Conservation (phyloP, 2,888 invertebrate species). For the Acrocyrtus sp. region DNA sequence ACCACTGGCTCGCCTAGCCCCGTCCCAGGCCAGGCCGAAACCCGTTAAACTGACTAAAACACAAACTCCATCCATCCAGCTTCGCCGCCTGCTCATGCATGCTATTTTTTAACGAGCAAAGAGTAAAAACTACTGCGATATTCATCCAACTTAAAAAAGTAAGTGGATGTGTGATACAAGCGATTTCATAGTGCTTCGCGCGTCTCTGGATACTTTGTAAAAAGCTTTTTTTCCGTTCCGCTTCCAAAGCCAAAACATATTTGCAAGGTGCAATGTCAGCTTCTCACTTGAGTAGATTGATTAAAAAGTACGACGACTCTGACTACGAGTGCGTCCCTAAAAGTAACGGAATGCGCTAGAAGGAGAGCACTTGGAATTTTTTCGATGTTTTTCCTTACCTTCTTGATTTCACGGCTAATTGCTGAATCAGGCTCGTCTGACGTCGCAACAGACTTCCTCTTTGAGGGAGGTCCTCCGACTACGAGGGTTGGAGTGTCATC, state of each 20-base stretch:
- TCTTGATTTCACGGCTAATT: conserved; percentile 63
- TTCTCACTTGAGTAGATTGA: background rate
- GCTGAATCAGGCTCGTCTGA: conserved; percentile 60
- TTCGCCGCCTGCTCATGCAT: background rate
- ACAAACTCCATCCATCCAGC: background rate
- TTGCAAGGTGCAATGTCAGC: background rate
- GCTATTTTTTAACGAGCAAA: background rate
- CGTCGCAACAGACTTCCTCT: conserved; percentile 52
- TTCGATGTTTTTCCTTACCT: conserved; percentile 48
- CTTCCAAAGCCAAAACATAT: too few species aligned
- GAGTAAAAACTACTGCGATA: background rate
- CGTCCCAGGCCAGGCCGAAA: background rate
- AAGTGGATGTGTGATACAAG: background rate
- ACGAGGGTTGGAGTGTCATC: conserved; percentile 55
- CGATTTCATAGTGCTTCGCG: background rate
- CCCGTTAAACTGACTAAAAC: background rate
- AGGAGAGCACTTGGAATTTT: background rate
- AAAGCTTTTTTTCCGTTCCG: background rate
- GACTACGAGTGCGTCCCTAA: too few species aligned
- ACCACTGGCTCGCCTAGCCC: too few species aligned
- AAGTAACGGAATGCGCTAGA: too few species aligned
- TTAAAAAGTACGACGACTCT: background rate
- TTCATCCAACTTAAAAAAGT: background rate
- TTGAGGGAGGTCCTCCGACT: conserved; percentile 56
- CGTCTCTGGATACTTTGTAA: background rate